phyloP scores from a whole-genome alignment of 2,888 invertebrate species.

The Meandrusa payeni region DNA sequence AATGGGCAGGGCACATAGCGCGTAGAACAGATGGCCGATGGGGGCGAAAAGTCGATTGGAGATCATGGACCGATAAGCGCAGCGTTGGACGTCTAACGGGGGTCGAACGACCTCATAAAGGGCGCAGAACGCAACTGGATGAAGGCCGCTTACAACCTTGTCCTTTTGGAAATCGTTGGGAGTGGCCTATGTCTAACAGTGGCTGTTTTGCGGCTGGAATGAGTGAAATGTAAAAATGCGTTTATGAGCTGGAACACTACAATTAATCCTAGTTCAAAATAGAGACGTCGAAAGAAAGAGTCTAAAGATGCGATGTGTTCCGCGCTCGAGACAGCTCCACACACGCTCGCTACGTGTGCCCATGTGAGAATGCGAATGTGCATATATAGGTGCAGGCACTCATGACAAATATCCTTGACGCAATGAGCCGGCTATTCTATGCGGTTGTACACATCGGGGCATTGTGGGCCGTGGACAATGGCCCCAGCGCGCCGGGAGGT shows the following conservation, averaged over 20 bases:
- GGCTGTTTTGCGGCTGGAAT: no score
- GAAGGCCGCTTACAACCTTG: no score
- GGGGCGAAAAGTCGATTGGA: no score
- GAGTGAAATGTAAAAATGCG: no score
- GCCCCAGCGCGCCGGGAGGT: constrained; percentile 55
- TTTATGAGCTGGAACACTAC: constrained; percentile 36
- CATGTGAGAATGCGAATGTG: background rate
- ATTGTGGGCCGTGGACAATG: constrained; percentile 67
- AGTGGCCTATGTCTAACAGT: no score
- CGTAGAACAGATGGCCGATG: no score
- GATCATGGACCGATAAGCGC: no score
- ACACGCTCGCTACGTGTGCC: background rate
- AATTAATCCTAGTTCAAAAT: constrained; percentile 38
- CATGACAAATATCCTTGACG: constrained; percentile 55
- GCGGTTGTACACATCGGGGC: constrained; percentile 61
- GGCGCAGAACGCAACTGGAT: no score
- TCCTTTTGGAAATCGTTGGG: no score
- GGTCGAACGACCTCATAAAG: no score
- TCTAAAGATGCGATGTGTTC: constrained; percentile 41
- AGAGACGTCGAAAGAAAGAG: constrained; percentile 37
- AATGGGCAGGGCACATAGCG: no score
- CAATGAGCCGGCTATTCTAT: constrained; percentile 51
- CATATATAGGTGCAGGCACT: constrained; percentile 33
- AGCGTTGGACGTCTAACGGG: no score
- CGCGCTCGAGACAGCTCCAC: constrained; percentile 27